A percentile compares a stretch with the other conserved stretches of the same genome.
These are phyloP conservation scores for Novumbra hubbsi DNA, from an alignment of 2,797 vertebrate species.

Conservation along the genomic window DNA sequence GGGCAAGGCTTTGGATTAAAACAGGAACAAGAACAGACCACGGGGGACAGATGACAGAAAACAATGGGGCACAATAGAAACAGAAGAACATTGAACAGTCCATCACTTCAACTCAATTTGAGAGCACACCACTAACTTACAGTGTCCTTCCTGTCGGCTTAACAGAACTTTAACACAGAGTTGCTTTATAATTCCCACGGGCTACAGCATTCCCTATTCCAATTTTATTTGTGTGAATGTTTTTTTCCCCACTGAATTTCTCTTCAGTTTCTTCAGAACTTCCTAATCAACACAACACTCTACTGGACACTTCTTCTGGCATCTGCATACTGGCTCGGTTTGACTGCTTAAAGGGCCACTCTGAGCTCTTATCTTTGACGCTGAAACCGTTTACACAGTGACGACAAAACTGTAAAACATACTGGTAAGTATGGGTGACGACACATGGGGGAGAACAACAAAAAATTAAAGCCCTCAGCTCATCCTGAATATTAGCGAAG, in stretches of 20 bases:
- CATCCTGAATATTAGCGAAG: constrained; percentile 70
- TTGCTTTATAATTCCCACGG: constrained; percentile 48
- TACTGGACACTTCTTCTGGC: constrained; percentile 47
- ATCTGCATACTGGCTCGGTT: constrained; percentile 63
- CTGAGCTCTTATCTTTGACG: constrained; percentile 75
- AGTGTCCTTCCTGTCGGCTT: background rate
- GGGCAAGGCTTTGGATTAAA: constrained; percentile 33
- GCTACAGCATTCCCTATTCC: constrained; percentile 48
- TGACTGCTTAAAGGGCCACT: constrained; percentile 75
- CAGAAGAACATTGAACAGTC: constrained; percentile 62
- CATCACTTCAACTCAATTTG: constrained; percentile 44
- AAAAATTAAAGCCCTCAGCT: constrained; percentile 63
- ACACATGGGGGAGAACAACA: constrained; percentile 44
- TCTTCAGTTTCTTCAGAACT: constrained; percentile 23
- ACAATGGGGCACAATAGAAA: constrained; percentile 65
- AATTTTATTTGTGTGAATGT: constrained; percentile 31
- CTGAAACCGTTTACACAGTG: constrained; percentile 62
- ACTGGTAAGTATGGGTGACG: constrained; percentile 49
- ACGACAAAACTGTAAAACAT: constrained; percentile 51
- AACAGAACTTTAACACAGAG: constrained; percentile 53
- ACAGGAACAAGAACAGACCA: constrained; percentile 43
- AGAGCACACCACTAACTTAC: background rate
- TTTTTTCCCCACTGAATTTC: constrained; percentile 31
- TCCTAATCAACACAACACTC: constrained; percentile 54
- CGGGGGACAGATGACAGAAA: constrained; percentile 57